Conservation (phyloP, 2,113 vertebrate species). For the Deroptyus accipitrinus region DNA sequence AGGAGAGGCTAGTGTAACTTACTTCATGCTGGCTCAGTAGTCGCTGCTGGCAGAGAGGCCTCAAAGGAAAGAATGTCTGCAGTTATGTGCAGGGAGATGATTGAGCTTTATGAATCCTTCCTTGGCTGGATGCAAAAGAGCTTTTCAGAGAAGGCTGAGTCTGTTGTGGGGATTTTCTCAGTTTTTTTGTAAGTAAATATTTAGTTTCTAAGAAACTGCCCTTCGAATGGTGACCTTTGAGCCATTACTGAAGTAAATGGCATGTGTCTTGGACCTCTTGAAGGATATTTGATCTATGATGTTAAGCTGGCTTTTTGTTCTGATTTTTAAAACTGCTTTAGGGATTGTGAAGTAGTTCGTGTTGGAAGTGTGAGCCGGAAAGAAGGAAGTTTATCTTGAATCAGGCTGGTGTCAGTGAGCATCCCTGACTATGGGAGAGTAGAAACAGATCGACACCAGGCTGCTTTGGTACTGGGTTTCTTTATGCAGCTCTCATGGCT, state of each 20-base stretch:
- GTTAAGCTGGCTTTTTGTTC: background rate
- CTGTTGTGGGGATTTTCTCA: background rate
- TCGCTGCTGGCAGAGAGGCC: accelerated
- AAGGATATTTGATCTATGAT: background rate
- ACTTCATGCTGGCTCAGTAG: accelerated
- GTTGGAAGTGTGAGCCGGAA: background rate
- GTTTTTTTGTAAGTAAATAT: background rate
- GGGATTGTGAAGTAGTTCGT: background rate
- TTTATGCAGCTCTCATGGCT: background rate
- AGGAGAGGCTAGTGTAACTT: background rate
- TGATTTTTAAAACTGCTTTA: background rate
- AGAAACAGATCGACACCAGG: background rate
- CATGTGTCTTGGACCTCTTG: background rate
- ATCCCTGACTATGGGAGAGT: accelerated
- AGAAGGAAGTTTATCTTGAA: background rate
- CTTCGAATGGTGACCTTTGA: background rate
- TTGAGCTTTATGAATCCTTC: background rate
- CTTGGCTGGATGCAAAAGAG: background rate
- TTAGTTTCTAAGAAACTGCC: background rate
- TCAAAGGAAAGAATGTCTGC: background rate
- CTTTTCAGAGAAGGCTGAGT: background rate
- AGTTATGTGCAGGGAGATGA: background rate
- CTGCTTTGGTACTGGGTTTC: background rate
- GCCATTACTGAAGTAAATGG: background rate
- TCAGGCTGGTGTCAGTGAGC: background rate